phyloP scores from a whole-genome alignment of 2,113 vertebrate species.

The Dicerorhinus sumatrensis region DNA sequence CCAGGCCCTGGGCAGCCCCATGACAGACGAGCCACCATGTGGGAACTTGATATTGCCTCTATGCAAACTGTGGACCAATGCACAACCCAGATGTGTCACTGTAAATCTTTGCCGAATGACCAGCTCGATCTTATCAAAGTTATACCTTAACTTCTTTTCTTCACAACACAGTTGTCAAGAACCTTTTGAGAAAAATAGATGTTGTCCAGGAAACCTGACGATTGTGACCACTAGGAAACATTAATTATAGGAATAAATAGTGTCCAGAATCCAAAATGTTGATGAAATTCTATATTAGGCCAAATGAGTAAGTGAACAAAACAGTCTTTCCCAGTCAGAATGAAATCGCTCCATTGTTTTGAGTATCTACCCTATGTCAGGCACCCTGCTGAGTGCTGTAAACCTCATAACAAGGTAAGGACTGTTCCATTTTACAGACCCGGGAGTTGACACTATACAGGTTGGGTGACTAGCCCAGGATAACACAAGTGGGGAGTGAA shows the following conservation, averaged over 20 bases:
- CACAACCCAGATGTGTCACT: background rate
- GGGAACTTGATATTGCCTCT: background rate
- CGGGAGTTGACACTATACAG: background rate
- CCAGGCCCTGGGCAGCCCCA: background rate
- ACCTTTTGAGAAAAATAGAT: background rate
- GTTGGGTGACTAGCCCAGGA: too few relatives aligned
- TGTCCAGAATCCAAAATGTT: background rate
- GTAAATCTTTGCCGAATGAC: background rate
- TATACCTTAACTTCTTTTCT: background rate
- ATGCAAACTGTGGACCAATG: background rate
- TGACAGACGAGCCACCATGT: background rate
- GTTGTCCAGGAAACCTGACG: background rate
- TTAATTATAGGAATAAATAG: background rate
- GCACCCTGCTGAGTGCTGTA: background rate
- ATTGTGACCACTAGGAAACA: background rate
- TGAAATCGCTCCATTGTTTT: background rate
- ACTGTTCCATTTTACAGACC: background rate
- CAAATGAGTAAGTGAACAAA: background rate
- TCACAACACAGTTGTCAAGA: background rate
- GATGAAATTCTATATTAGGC: background rate
- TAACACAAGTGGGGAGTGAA: background rate
- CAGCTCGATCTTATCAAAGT: background rate
- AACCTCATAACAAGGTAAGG: background rate
- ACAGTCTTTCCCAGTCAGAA: background rate
- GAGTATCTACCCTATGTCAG: background rate